Evolutionary conservation across 2,797 vertebrate species (phyloP).

Genomic region (Luscinia megarhynchos): DNA sequence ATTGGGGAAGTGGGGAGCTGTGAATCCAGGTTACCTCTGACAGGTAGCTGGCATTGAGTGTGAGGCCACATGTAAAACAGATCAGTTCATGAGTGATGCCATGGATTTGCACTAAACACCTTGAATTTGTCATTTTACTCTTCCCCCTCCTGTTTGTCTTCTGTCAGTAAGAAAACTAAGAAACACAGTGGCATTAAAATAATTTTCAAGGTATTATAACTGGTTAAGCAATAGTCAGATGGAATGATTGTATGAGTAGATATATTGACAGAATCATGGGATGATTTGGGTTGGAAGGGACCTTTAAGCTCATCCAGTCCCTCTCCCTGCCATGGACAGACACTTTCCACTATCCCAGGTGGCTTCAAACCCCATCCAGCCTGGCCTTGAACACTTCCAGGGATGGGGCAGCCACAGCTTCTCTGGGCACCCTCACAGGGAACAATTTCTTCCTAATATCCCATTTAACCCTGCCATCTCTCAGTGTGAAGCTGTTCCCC

Average conservation of each 20-base stretch:
- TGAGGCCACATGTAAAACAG: rapidly evolving
- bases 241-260: neutral
- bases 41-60: neutral
- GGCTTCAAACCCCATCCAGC: neutral
- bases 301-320: neutral
- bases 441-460: neutral
- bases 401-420: neutral
- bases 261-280: too few species aligned
- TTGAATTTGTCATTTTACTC: neutral
- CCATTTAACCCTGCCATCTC: neutral
- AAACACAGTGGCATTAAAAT: neutral
- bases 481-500: neutral
- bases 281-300: neutral
- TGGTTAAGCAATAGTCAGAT: rapidly evolving
- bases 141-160: neutral
- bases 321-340: neutral
- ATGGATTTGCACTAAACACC: neutral
- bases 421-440: neutral
- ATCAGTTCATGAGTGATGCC: rapidly evolving
- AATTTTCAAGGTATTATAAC: rapidly evolving
- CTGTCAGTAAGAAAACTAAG: neutral
- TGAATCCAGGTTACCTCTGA: neutral
- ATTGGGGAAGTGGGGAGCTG: neutral
- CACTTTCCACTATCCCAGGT: rapidly evolving
- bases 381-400: neutral